A percentile compares a stretch with the other conserved stretches of the same genome.
Conservation (phyloP, 2,888 invertebrate genomes). For the Eurois occulta region DNA sequence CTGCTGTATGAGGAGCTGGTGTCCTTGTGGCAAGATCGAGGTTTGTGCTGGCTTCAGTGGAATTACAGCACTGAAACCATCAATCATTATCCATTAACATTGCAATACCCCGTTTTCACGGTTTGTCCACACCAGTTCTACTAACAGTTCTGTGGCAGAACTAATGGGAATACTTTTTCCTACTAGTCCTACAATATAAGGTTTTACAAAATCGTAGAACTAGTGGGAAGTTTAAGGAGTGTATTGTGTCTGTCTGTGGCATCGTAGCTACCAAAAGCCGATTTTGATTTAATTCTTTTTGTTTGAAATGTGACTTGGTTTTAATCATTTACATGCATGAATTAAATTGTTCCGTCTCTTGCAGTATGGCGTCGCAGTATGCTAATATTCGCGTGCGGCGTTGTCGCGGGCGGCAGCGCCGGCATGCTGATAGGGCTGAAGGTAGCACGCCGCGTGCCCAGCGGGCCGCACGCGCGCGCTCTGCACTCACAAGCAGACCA, state of each 20-base stretch:
- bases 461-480: conserved; percentile 84
- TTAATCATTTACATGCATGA: not conserved
- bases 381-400: conserved; percentile 84
- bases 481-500: conserved; percentile 85
- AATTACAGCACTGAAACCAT: not conserved
- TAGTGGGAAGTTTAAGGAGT: not conserved
- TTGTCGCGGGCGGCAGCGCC: conserved; percentile 78
- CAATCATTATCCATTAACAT: not conserved
- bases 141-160: not conserved
- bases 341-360: not conserved
- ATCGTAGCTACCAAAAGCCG: not conserved
- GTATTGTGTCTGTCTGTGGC: not conserved
- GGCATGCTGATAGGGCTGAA: conserved; percentile 82
- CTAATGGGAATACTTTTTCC: too few relatives aligned
- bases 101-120: not conserved
- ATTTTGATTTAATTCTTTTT: not conserved
- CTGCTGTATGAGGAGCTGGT: conserved; percentile 83
- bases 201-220: not conserved
- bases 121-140: not conserved
- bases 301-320: not conserved
- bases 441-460: conserved; percentile 69
- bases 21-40: conserved; percentile 84
- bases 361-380: conserved; percentile 87
- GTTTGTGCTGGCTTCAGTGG: conserved; percentile 66
- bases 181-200: too few relatives aligned